phyloP scores from a whole-genome alignment of 2,113 vertebrate species.

The Syngnathus typhle region DNA sequence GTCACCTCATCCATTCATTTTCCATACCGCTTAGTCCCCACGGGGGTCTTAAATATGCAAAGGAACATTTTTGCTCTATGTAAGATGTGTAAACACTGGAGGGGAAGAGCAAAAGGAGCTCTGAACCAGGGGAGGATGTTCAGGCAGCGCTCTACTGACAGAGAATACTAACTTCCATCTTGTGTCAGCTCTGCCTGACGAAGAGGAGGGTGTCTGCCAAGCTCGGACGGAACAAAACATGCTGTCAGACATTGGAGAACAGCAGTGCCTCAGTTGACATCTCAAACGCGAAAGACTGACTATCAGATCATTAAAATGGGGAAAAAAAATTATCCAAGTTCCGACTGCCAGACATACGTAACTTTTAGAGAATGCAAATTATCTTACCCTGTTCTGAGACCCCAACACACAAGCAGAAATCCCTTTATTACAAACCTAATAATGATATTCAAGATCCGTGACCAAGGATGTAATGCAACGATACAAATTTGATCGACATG shows the following conservation, averaged over 20 bases:
- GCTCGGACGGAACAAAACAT: slow-evolving; percentile 13
- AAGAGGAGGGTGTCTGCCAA: slow-evolving; percentile 18
- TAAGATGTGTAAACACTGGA: slow-evolving; percentile 33
- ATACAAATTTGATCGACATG: neutral
- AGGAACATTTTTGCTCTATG: neutral
- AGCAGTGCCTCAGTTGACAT: slow-evolving; percentile 2
- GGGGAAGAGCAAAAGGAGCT: neutral
- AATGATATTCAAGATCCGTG: neutral
- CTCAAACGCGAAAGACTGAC: neutral
- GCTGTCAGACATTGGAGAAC: slow-evolving; percentile 20
- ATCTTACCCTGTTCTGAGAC: neutral
- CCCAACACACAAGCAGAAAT: neutral
- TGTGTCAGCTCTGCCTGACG: slow-evolving; percentile 25
- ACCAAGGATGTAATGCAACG: neutral
- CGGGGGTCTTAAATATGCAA: neutral
- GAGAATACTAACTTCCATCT: slow-evolving; percentile 31
- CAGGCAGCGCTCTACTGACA: slow-evolving; percentile 4
- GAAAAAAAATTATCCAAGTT: neutral
- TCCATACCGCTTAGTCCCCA: no score
- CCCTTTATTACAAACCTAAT: neutral
- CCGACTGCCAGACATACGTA: neutral
- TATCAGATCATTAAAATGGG: neutral
- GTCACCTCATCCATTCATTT: no score
- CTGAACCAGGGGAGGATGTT: neutral
- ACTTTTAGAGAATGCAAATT: neutral